Evolutionary conservation across 1,140 invertebrate species (phyloP), one percentile per base, ranked within the genome.

Genomic region (Bombyx mori): DNA sequence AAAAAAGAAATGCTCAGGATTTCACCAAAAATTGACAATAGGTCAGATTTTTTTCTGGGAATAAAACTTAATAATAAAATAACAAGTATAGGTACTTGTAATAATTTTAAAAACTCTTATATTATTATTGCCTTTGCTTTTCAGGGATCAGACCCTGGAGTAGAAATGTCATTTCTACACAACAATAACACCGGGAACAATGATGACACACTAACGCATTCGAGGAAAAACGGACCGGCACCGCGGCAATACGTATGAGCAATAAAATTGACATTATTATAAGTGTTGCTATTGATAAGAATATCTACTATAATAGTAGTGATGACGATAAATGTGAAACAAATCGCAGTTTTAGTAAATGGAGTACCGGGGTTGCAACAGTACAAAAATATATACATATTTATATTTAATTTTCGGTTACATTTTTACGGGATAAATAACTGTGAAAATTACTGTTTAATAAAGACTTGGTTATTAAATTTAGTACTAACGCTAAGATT

Each of bases 91-190:
- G 12, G 12, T 18, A 35, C 1, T 53, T 52, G 26, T 35, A 35
- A 35, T 35, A 7, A 49, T 2, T n/a, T 7, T 49, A n/a, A 52
- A 18, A 49, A 49, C 47, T 49, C 2, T 18, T 49, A 49, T 3
- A 49, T 18, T n/a, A 49, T 6, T 49, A 0, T 18, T 18, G 22
- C n/a, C 1, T 50, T 51, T 35, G 26, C 1, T 65, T 55, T 47
- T 6, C 53, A 84, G 83, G 74, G 79, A 26, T 75, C 71, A 7
- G 82, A 86, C 26, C 68, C 72, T 42, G 73, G 79, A 0, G 82
- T 85, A 10, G 83, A 86, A 67, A 86, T 86, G 83, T 82, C 83
- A 42, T 86, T 83, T 56, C 60, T 86, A 44, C 83, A 86, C 61
- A 86, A 86, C 67, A 86, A 86, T 59, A 86, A 86, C 60, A 75